A percentile compares a stretch with the other conserved stretches of the same genome.
These are phyloP conservation scores for Tricholaema leucomelas DNA, from an alignment of 2,113 vertebrate species.

Conservation along the genomic window DNA sequence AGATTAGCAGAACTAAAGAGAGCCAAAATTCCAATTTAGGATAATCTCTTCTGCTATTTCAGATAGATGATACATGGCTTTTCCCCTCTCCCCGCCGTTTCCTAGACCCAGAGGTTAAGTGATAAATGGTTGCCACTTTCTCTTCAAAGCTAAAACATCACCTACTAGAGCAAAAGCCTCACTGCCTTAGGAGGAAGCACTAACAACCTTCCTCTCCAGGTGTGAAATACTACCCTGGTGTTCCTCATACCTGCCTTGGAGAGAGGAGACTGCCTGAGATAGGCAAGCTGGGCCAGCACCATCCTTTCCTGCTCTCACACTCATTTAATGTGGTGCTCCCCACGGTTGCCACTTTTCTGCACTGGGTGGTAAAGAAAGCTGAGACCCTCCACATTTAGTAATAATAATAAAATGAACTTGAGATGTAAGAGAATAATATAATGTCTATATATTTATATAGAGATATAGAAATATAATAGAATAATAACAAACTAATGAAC, in stretches of 20 bases:
- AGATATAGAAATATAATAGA: too few relatives aligned
- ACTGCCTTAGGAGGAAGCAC: neutral
- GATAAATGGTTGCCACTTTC: neutral
- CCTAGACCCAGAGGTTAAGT: neutral
- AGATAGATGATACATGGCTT: conserved; percentile 7
- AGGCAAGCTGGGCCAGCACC: fast-evolving
- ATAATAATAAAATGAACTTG: neutral
- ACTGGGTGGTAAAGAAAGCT: neutral
- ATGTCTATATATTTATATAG: too few relatives aligned
- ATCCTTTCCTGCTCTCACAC: neutral
- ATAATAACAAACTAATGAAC: too few relatives aligned
- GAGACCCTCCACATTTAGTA: neutral
- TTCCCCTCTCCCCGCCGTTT: too few relatives aligned
- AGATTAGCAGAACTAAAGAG: conserved; percentile 16
- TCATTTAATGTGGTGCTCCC: neutral
- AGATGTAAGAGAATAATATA: too few relatives aligned
- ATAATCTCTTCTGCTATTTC: conserved; percentile 35
- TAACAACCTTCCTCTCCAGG: neutral
- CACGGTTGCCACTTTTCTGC: neutral
- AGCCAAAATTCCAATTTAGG: neutral
- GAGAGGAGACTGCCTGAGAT: neutral
- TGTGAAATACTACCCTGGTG: neutral
- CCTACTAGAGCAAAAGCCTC: neutral
- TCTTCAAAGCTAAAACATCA: neutral
- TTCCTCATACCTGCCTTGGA: neutral